Evolutionary conservation across 1,140 invertebrate genomes (phyloP), one percentile per base, ranked within the genome.

Genomic region (Saccostrea cuccullata): DNA sequence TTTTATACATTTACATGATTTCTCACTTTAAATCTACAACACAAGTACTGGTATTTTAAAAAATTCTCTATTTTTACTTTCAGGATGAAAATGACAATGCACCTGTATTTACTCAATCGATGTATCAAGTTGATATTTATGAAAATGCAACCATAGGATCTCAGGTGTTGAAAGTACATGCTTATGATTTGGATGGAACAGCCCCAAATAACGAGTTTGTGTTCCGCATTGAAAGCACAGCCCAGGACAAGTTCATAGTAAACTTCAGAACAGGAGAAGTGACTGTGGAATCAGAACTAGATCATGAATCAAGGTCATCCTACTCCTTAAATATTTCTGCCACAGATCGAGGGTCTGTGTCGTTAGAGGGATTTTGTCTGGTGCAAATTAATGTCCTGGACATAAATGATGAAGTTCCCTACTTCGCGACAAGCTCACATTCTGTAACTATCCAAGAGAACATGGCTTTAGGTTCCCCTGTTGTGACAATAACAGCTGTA

Each of bases 71-170:
- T 36, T 36, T 36, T 36, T 36, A 36, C 30, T 86, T 91, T 60
- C 58, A 92, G 92, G 92, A 93, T 89, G 87, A 88, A 85, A 93
- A 93, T 87, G 93, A 93, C 82, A 93, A 92, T 86, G 77, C 88
- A 36, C 93, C 93, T 15, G 82, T 89, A 84, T 93, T 93, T 84
- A 36, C 56, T 2, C 67, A 91, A 56, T n/a, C 17, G 4, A 64
- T 36, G 3, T 93, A 93, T 70, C 88, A 73, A 12, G 90, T 89
- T 12, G 67, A 82, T 70, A 88, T 93, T 30, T 73, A 82, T 60
- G 93, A 93, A 88, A 92, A 93, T 88, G 89, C 92, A 0, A 85
- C 87, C 40, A 89, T 91, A 88, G 91, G 90, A 87, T 90, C 86
- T n/a, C 40, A 85, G 47, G 89, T 92, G 0, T 26, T 90, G 13